phyloP scores from a whole-genome alignment of 2,113 vertebrate genomes.

The Archilochus colubris region DNA sequence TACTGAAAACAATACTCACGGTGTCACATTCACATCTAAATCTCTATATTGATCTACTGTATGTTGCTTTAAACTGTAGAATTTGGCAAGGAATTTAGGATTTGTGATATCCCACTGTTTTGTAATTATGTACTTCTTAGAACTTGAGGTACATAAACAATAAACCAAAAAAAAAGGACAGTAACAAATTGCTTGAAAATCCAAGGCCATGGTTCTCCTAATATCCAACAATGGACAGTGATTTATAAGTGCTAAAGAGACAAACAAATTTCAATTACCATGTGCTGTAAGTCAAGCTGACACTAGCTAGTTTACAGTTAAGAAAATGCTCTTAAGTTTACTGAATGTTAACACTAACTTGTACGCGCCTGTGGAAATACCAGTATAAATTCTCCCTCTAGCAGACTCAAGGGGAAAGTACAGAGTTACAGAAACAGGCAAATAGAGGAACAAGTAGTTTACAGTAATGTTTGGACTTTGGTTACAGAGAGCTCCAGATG shows the following conservation, averaged over 20 bases:
- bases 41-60: rapidly evolving
- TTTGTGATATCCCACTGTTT: background rate
- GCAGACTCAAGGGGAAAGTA: background rate
- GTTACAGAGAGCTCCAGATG: background rate
- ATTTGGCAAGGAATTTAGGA: background rate
- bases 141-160: background rate
- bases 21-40: background rate
- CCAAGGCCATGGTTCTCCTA: background rate
- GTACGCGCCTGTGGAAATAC: background rate
- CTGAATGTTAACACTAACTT: rapidly evolving
- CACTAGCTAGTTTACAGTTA: background rate
- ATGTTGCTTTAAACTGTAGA: background rate
- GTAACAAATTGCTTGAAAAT: background rate
- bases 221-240: background rate
- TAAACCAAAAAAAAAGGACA: background rate
- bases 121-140: background rate
- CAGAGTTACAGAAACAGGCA: background rate
- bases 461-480: background rate
- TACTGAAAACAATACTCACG: background rate
- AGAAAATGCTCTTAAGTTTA: background rate
- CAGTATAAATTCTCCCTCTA: background rate
- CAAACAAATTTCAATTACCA: background rate
- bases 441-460: background rate
- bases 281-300: background rate
- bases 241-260: background rate